phyloP scores from a whole-genome alignment of 2,888 invertebrate genomes.

The Eustalomyia histrio region DNA sequence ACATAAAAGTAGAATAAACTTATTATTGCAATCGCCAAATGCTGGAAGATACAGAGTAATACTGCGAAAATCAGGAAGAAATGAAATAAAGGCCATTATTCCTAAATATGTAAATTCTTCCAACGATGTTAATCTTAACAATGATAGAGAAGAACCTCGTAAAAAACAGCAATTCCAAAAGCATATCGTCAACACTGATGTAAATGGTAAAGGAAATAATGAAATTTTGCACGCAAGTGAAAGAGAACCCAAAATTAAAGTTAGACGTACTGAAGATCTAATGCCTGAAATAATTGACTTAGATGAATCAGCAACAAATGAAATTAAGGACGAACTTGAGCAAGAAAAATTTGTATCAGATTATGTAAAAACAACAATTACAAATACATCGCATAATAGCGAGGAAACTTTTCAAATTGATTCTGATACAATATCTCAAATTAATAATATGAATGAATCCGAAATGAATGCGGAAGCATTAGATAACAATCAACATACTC shows the following conservation, averaged over 20 bases:
- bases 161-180: not conserved
- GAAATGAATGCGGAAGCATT: constrained; percentile 30
- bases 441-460: constrained; percentile 56
- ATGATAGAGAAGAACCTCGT: not conserved
- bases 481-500: not conserved
- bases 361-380: not conserved
- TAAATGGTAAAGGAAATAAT: not conserved
- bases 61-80: constrained; percentile 52
- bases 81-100: constrained; percentile 54
- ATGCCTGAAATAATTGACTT: constrained; percentile 48
- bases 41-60: constrained; percentile 11
- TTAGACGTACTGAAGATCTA: constrained; percentile 55
- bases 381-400: not conserved
- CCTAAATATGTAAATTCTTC: constrained; percentile 25
- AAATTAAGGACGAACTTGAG: not conserved
- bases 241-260: constrained; percentile 52
- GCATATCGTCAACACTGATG: not conserved
- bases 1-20: no score
- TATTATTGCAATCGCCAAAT: no score
- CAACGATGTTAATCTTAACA: no score
- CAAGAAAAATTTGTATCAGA: constrained; percentile 21
- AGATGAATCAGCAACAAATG: no score
- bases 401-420: constrained; percentile 56
- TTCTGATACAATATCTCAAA: constrained; percentile 60
- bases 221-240: not conserved